Evolutionary conservation across 2,113 vertebrate species (phyloP), one percentile per base, ranked within the genome.

Genomic region (Rafetus swinhoei): DNA sequence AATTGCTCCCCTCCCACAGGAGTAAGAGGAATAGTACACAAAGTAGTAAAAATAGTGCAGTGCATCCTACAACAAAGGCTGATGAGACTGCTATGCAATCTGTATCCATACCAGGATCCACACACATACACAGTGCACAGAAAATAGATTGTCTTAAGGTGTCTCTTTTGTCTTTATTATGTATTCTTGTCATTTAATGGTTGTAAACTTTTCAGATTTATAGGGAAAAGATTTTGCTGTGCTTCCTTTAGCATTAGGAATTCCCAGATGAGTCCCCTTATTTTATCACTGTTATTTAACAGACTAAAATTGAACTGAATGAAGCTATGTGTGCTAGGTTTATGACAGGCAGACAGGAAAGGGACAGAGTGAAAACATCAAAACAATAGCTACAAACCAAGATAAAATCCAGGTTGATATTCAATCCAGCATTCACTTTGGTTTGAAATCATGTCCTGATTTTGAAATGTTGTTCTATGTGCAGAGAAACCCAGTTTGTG

Each of bases 21-120:
- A 27, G 2, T 62, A 62, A 62, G n/a, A 35, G n/a, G 9, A 21
- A 11, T 14, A n/a, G 9, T 18, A 53, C 0, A 1, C 89, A 84
- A 57, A 84, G 83, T 45, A 2, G 5, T 54, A n/a, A 87, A 80
- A 79, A 50, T 11, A 9, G 21, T 85, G 80, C 90, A 91, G 93
- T 19, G 6, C 27, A 72, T 35, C 83, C 14, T 24, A 2, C 14
- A 77, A 29, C 2, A 27, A 21, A 72, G 52, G 14, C 0, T 0
- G 0, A 74, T 39, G 81, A 84, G 45, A 82, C 27, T n/a, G 81
- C 65, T 1, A 50, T 29, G 88, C 56, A 91, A 74, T 3, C 29
- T 5, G 54, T 4, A 50, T 39, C 24, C 35, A n/a, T n/a, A 7
- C 35, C 77, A 27, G n/a, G 74, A 57, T 79, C 80, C n/a, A 92